phyloP scores from a whole-genome alignment of 2,797 vertebrate species.

The Phalanger gymnotis region DNA sequence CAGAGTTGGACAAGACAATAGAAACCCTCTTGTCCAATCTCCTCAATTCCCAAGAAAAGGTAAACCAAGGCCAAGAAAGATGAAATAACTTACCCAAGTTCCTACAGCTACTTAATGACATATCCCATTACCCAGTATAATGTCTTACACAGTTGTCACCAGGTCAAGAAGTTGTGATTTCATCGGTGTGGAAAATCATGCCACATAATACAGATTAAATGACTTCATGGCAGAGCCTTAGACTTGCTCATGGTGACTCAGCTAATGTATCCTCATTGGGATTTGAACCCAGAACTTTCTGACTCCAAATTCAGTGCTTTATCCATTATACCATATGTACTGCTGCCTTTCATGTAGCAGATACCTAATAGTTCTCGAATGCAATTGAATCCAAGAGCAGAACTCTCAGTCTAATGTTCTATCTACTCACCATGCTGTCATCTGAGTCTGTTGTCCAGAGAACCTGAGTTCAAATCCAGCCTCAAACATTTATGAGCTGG shows the following conservation, averaged over 20 bases:
- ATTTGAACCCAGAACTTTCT: background rate
- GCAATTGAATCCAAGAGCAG: background rate
- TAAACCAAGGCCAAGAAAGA: background rate
- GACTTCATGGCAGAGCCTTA: background rate
- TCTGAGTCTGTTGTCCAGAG: background rate
- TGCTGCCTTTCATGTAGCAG: background rate
- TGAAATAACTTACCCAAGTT: background rate
- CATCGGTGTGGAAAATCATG: background rate
- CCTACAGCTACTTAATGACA: background rate
- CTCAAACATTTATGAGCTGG: background rate
- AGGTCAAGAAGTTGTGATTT: background rate
- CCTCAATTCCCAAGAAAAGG: background rate
- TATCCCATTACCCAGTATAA: background rate
- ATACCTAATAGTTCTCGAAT: background rate
- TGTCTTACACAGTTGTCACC: background rate
- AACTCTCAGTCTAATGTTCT: background rate
- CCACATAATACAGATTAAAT: background rate
- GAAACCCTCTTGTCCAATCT: background rate
- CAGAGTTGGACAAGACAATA: background rate
- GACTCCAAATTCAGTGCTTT: background rate
- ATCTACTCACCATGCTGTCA: background rate
- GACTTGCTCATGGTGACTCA: background rate
- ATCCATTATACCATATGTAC: background rate
- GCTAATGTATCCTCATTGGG: background rate
- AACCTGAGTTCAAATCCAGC: background rate